Percentiles rank a stretch among this genome's conserved stretches.
phyloP scores from a whole-genome alignment of 2,113 vertebrate genomes.

The Mormyrus lacerda region DNA sequence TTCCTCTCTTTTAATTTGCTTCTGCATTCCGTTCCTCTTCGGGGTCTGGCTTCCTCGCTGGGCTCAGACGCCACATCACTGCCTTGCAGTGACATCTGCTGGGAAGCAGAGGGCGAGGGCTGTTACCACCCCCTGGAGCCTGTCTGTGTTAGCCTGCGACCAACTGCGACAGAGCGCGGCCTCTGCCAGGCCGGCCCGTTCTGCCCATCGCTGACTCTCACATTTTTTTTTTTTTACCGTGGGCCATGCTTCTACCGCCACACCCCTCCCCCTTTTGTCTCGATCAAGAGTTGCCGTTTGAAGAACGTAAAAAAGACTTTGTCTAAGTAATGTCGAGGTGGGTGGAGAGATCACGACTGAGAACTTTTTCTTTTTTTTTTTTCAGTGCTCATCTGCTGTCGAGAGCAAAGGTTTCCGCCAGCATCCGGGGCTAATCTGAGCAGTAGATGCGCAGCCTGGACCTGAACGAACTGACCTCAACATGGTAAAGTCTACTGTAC shows the following conservation, averaged over 20 bases:
- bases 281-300: background rate
- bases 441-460: background rate
- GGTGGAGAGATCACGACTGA: background rate
- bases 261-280: background rate
- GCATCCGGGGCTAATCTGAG: background rate
- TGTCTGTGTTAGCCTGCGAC: background rate
- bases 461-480: background rate
- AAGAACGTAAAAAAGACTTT: background rate
- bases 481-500: background rate
- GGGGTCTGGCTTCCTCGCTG: background rate
- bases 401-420: background rate
- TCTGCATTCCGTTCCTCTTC: background rate
- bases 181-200: background rate
- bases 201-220: background rate
- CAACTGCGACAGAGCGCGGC: background rate
- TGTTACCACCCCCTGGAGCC: background rate
- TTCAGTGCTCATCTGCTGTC: background rate
- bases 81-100: slow-evolving; percentile 30
- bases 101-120: slow-evolving; percentile 6
- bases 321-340: background rate
- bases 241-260: background rate
- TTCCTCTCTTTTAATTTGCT: background rate
- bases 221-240: background rate
- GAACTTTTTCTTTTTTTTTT: background rate
- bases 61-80: slow-evolving; percentile 1